Percentiles rank a stretch among this genome's conserved stretches.
These are phyloP conservation scores for Anthonomus grandis DNA, from an alignment of 1,140 invertebrate genomes.

Conservation along the genomic window DNA sequence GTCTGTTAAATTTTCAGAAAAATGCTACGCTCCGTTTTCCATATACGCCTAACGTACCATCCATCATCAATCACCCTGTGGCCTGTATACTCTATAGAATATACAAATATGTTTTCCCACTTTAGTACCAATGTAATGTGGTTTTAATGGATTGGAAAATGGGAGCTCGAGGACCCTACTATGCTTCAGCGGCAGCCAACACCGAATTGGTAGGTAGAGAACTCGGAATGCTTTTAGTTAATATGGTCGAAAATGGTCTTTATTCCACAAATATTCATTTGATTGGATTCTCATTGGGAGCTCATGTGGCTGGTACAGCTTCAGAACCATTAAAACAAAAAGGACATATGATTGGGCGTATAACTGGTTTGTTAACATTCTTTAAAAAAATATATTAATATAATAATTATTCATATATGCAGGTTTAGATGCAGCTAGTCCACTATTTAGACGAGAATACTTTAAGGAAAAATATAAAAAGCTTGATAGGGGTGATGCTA, in stretches of 20 bases:
- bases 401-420: conserved; percentile 10
- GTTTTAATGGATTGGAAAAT: conserved; percentile 66
- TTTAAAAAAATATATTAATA: too few relatives aligned
- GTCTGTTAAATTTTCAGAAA: too few relatives aligned
- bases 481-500: conserved; percentile 76
- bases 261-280: conserved; percentile 59
- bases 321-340: conserved; percentile 60
- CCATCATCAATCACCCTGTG: too few relatives aligned
- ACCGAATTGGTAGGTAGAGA: conserved; percentile 61
- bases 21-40: too few relatives aligned
- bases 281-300: conserved; percentile 75
- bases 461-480: conserved; percentile 54
- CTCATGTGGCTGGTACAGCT: conserved; percentile 71
- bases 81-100: too few relatives aligned
- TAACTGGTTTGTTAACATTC: conserved; percentile 56
- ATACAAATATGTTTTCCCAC: conserved; percentile 29
- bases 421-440: conserved; percentile 67
- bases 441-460: conserved; percentile 58
- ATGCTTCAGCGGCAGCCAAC: conserved; percentile 63
- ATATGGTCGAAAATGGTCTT: conserved; percentile 53
- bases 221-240: conserved; percentile 56
- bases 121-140: conserved; percentile 57
- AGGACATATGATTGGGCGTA: conserved; percentile 60
- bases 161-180: conserved; percentile 61
- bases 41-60: too few relatives aligned